Conservation (phyloP, 2,888 invertebrate species). For the Acrobasis consociella region DNA sequence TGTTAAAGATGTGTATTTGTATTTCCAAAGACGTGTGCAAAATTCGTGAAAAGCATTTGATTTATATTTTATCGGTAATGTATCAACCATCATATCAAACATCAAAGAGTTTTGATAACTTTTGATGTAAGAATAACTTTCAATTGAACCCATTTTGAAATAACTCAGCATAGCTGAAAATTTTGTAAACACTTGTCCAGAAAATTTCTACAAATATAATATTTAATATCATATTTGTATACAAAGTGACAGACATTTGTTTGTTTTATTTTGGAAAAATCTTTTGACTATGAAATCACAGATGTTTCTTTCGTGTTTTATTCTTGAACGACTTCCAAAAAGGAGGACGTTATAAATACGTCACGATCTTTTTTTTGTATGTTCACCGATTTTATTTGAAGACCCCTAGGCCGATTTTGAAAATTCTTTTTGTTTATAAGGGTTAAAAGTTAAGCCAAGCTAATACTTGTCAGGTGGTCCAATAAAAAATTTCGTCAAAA, state of each 20-base stretch:
- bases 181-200: neutral
- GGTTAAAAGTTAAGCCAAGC: too few relatives aligned
- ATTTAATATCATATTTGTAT: neutral
- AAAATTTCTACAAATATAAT: too few relatives aligned
- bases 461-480: too few relatives aligned
- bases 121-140: neutral
- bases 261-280: too few relatives aligned
- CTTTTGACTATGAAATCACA: neutral
- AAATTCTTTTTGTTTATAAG: too few relatives aligned
- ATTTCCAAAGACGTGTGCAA: neutral
- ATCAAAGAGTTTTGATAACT: neutral
- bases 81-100: neutral
- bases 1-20: too few relatives aligned
- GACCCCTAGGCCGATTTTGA: too few relatives aligned
- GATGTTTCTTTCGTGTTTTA: neutral
- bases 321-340: neutral
- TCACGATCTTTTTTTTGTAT: too few relatives aligned
- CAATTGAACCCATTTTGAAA: neutral
- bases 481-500: too few relatives aligned
- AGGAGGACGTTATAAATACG: too few relatives aligned
- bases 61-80: conserved; percentile 1
- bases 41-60: neutral
- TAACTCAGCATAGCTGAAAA: neutral
- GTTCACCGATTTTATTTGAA: too few relatives aligned
- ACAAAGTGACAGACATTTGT: too few relatives aligned